phyloP scores from a whole-genome alignment of 2,113 vertebrate genomes.

The Camelus dromedarius region DNA sequence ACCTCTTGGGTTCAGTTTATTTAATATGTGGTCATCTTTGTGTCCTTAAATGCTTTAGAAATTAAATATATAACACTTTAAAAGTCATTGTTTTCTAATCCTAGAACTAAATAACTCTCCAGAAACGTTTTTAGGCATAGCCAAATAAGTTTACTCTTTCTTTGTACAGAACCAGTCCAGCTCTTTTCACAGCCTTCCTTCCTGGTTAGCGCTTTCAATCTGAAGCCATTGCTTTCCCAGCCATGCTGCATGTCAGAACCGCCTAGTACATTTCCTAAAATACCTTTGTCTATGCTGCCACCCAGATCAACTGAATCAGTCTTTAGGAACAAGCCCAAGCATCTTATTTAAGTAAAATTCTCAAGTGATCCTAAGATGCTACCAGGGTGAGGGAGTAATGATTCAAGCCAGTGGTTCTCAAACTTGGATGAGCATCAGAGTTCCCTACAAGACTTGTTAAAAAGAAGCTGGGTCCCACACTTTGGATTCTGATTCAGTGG shows the following conservation, averaged over 20 bases:
- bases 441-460: background rate
- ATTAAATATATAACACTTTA: conserved; percentile 53
- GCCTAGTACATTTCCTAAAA: background rate
- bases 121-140: conserved; percentile 14
- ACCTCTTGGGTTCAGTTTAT: background rate
- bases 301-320: background rate
- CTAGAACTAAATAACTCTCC: background rate
- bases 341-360: background rate
- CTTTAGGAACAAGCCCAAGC: background rate
- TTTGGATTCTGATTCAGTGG: background rate
- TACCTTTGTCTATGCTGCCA: background rate
- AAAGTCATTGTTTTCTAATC: conserved; percentile 30
- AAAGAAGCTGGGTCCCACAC: background rate
- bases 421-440: background rate
- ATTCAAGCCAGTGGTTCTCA: background rate
- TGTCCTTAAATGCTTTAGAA: conserved; percentile 53
- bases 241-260: background rate
- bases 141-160: conserved; percentile 3
- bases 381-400: background rate
- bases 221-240: background rate
- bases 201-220: background rate
- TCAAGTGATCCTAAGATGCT: background rate
- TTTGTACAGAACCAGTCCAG: background rate
- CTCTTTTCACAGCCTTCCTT: background rate
- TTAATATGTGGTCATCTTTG: conserved; percentile 24